These are phyloP conservation scores for Schizaphis graminum DNA, from an alignment of 2,888 invertebrate genomes.

Conservation along the genomic window DNA sequence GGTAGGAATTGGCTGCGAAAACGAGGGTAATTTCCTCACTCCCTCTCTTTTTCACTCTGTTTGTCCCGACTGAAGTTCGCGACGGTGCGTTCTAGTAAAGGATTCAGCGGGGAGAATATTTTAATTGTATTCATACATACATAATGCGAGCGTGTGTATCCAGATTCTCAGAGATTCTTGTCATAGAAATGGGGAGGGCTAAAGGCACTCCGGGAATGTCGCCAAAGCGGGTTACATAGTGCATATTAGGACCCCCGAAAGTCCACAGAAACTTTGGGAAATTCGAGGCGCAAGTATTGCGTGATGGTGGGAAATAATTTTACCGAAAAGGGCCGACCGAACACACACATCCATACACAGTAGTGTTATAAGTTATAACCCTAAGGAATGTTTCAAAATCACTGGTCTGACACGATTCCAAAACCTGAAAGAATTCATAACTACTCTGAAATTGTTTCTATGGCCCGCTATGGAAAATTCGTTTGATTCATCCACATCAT, in stretches of 20 bases:
- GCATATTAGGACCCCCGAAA: conserved; percentile 37
- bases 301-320: conserved; percentile 58
- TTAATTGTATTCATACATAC: conserved; percentile 51
- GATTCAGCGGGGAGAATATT: conserved; percentile 48
- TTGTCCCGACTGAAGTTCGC: conserved; percentile 1
- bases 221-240: conserved; percentile 53
- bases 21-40: conserved; percentile 49
- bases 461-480: background rate
- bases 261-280: conserved; percentile 54
- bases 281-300: conserved; percentile 47
- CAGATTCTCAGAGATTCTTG: conserved; percentile 50
- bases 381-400: conserved; percentile 55
- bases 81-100: background rate
- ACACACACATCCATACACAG: background rate
- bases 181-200: conserved; percentile 40
- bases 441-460: background rate
- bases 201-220: conserved; percentile 64
- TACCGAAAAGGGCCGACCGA: conserved; percentile 30
- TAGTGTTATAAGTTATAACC: conserved; percentile 31
- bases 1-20: conserved; percentile 41
- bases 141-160: background rate
- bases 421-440: conserved; percentile 50
- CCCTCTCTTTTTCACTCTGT: background rate
- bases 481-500: background rate
- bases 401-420: conserved; percentile 53